These are phyloP conservation scores for Pedetes capensis DNA, from an alignment of 2,113 vertebrate genomes.

Conservation along the genomic window DNA sequence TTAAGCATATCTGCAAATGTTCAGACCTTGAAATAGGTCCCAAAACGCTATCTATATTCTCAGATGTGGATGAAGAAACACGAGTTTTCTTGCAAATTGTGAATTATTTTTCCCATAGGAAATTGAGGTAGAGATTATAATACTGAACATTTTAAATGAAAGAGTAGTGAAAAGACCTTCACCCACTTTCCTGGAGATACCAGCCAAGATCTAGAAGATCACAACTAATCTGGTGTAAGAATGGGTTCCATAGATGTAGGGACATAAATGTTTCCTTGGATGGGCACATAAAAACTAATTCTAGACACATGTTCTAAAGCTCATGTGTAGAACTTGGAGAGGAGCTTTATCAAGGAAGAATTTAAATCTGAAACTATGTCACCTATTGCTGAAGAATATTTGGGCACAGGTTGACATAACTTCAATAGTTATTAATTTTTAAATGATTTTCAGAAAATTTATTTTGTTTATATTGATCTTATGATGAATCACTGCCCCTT, in stretches of 20 bases:
- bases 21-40: not conserved
- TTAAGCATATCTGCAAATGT: slow-evolving; percentile 12
- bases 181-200: not conserved
- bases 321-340: not conserved
- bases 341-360: not conserved
- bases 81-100: not conserved
- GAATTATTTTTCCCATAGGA: not conserved
- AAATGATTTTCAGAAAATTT: not conserved
- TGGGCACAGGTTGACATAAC: not conserved
- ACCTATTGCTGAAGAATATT: not conserved
- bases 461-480: slow-evolving; percentile 26
- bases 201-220: not conserved
- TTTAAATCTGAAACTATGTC: not conserved
- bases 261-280: not conserved
- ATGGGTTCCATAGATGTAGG: not conserved
- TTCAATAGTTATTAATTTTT: not conserved
- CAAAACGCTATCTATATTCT: not conserved
- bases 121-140: not conserved
- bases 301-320: not conserved
- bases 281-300: not conserved
- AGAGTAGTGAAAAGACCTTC: not conserved
- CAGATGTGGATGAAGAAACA: not conserved
- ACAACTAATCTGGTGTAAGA: not conserved
- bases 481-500: not conserved
- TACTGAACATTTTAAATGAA: not conserved